These are phyloP conservation scores for Buathra laborator DNA, from an alignment of 2,888 invertebrate species.

Conservation along the genomic window DNA sequence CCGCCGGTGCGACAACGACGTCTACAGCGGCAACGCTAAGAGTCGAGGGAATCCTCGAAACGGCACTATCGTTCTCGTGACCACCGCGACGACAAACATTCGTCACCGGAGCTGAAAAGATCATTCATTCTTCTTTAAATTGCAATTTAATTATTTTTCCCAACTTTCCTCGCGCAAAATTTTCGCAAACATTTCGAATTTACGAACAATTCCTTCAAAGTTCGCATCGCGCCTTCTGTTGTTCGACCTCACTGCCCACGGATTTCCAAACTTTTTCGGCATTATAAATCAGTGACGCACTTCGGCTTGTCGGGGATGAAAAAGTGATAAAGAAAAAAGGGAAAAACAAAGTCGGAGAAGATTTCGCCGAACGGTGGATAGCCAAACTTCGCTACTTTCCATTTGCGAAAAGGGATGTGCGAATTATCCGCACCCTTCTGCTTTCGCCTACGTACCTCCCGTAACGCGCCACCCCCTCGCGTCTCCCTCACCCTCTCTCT, in stretches of 20 bases:
- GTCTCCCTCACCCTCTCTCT: background rate
- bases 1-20: slow-evolving; percentile 67
- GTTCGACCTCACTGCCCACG: background rate
- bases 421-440: slow-evolving; percentile 9
- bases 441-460: slow-evolving; percentile 10
- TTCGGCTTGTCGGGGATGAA: background rate
- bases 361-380: background rate
- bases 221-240: no score
- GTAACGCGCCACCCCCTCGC: background rate
- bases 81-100: slow-evolving; percentile 76
- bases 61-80: slow-evolving; percentile 76
- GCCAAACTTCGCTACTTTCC: slow-evolving; percentile 15
- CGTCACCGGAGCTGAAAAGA: slow-evolving; percentile 76
- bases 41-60: slow-evolving; percentile 85
- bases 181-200: no score
- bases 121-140: background rate
- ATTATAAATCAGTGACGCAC: background rate
- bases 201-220: no score
- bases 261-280: background rate
- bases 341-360: background rate
- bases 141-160: no score
- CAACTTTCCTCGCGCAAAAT: no score
- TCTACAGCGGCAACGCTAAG: slow-evolving; percentile 80
- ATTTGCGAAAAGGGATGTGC: slow-evolving; percentile 10
- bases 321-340: background rate